A percentile compares a stretch with the other conserved stretches of the same genome.
phyloP scores from a whole-genome alignment of 2,888 invertebrate genomes.

The Eupithecia dodoneata region DNA sequence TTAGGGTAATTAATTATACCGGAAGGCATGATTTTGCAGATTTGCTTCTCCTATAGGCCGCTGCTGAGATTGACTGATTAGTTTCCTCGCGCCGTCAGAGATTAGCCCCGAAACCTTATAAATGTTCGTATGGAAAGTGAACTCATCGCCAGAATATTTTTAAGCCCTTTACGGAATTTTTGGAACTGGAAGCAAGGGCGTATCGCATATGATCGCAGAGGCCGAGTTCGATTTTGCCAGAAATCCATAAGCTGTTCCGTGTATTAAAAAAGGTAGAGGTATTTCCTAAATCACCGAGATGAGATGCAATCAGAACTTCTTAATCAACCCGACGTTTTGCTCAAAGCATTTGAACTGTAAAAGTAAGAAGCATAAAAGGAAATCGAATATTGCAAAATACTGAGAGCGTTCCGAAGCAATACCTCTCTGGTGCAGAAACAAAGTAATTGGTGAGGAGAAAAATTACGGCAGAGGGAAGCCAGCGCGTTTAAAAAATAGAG shows the following conservation, averaged over 20 bases:
- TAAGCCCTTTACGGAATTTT: constrained; percentile 1
- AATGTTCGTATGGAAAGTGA: constrained; percentile 37
- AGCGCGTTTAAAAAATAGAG: constrained; percentile 62
- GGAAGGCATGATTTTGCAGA: constrained; percentile 72
- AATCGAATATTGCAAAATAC: constrained; percentile 59
- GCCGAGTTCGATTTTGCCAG: not conserved
- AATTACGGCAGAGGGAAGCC: constrained; percentile 63
- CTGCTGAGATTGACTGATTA: constrained; percentile 69
- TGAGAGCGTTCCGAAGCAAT: constrained; percentile 54
- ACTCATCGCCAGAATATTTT: constrained; percentile 14
- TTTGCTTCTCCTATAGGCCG: constrained; percentile 67
- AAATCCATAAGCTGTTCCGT: not conserved
- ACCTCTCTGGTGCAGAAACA: constrained; percentile 64
- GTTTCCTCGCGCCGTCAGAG: constrained; percentile 49
- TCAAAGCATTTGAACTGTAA: constrained; percentile 29
- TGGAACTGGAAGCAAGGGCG: not conserved
- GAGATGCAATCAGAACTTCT: constrained; percentile 1
- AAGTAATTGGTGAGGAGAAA: constrained; percentile 73
- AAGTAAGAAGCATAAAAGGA: constrained; percentile 40
- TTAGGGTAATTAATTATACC: constrained; percentile 78
- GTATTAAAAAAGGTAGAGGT: not conserved
- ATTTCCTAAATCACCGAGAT: not conserved
- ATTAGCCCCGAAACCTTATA: constrained; percentile 42
- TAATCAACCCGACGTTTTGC: constrained; percentile 21
- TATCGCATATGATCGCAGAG: not conserved